Conservation (phyloP, 2,113 vertebrate species). For the Marcusenius ussheri region DNA sequence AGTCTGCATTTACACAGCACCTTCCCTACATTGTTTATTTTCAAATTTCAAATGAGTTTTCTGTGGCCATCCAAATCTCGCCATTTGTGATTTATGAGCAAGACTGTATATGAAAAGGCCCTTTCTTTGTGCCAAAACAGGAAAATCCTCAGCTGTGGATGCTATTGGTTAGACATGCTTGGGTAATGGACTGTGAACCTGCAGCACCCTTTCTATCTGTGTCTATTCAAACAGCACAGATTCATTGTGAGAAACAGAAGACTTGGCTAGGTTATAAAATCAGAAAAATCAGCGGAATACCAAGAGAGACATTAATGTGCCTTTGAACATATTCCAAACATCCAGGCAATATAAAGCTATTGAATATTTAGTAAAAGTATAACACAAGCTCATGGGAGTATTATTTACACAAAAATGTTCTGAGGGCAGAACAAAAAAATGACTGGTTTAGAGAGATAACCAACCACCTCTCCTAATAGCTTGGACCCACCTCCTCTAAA, state of each 20-base stretch:
- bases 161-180: neutral
- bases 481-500: too few relatives aligned
- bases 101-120: neutral
- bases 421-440: too few relatives aligned
- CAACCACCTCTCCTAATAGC: too few relatives aligned
- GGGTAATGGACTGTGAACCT: neutral
- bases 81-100: neutral
- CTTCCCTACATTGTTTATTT: neutral
- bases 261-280: neutral
- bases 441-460: too few relatives aligned
- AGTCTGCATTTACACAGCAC: neutral
- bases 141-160: neutral
- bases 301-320: neutral
- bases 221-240: neutral
- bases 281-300: neutral
- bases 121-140: neutral
- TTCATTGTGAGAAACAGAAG: neutral
- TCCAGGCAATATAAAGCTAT: neutral
- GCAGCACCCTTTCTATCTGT: neutral
- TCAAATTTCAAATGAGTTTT: neutral
- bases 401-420: too few relatives aligned
- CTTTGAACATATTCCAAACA: neutral
- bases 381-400: neutral
- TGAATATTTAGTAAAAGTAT: neutral
- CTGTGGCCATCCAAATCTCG: neutral